These are phyloP conservation scores for Apogon hyalosoma DNA, from an alignment of 2,797 vertebrate genomes.

Conservation along the genomic window DNA sequence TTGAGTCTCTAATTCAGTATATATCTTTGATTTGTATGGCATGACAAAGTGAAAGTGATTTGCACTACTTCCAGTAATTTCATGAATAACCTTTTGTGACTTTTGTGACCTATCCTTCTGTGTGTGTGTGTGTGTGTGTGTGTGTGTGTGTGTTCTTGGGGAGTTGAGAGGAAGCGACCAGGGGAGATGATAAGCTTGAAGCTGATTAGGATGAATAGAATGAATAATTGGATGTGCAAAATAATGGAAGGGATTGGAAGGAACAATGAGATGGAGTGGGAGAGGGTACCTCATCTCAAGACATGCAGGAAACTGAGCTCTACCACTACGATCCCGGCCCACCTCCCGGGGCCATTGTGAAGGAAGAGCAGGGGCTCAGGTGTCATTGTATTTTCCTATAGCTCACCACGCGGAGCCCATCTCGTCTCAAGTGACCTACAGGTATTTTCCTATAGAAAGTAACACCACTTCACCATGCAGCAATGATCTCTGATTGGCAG, in stretches of 20 bases:
- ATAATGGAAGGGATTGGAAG: slow-evolving; percentile 57
- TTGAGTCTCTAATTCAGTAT: neutral
- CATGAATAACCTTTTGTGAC: slow-evolving; percentile 48
- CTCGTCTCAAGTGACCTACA: slow-evolving; percentile 75
- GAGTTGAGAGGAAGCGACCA: slow-evolving; percentile 30
- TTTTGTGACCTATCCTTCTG: slow-evolving; percentile 42
- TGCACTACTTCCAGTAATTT: slow-evolving; percentile 26
- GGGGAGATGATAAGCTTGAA: slow-evolving; percentile 49
- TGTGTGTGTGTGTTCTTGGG: slow-evolving; percentile 41
- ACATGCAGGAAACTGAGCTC: slow-evolving; percentile 69
- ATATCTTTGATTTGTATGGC: slow-evolving; percentile 34
- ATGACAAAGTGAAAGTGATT: slow-evolving; percentile 18
- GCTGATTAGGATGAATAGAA: slow-evolving; percentile 65
- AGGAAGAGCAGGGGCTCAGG: slow-evolving; percentile 71
- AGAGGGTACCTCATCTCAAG: slow-evolving; percentile 70
- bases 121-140: slow-evolving; percentile 24
- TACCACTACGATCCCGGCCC: slow-evolving; percentile 48
- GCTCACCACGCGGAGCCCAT: slow-evolving; percentile 62
- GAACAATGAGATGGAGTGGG: slow-evolving; percentile 60
- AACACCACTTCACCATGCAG: slow-evolving; percentile 46
- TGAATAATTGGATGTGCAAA: slow-evolving; percentile 72
- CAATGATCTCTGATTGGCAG: slow-evolving; percentile 17
- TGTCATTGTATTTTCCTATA: slow-evolving; percentile 80
- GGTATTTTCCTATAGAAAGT: slow-evolving; percentile 72
- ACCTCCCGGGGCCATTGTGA: slow-evolving; percentile 78